Conservation (phyloP, 1,140 invertebrate species). For the Agrypnia vestita region DNA sequence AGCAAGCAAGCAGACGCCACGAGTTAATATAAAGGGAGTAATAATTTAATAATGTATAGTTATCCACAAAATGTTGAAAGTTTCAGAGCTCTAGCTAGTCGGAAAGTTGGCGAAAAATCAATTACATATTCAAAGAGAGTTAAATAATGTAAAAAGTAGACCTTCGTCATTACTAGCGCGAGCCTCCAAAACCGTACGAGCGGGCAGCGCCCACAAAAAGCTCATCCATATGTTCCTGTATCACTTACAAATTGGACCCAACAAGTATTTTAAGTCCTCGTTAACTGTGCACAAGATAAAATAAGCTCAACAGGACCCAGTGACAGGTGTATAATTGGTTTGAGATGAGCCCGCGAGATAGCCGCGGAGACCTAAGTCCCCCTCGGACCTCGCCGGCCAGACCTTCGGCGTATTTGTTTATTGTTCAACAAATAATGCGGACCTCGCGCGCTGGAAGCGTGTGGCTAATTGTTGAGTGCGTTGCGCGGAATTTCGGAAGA, state of each 20-base stretch:
- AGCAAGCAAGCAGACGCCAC: too few relatives aligned
- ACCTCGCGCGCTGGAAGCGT: too few relatives aligned
- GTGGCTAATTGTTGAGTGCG: too few relatives aligned
- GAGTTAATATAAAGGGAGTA: too few relatives aligned
- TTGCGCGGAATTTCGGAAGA: too few relatives aligned
- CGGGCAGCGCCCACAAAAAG: not conserved
- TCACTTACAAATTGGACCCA: conserved; percentile 19
- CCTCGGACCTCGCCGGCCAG: not conserved
- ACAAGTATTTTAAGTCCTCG: conserved; percentile 8
- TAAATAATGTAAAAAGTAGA: too few relatives aligned
- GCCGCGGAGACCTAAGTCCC: not conserved
- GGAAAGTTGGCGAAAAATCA: too few relatives aligned
- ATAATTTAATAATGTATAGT: too few relatives aligned
- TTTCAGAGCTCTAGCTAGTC: too few relatives aligned
- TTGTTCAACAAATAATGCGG: conserved; percentile 2
- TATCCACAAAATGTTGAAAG: too few relatives aligned
- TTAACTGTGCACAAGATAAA: conserved; percentile 1
- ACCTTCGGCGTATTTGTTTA: conserved; percentile 18
- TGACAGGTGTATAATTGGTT: conserved; percentile 35
- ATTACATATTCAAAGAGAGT: too few relatives aligned
- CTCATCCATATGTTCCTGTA: conserved; percentile 7
- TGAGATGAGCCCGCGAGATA: not conserved
- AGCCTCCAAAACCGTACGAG: not conserved
- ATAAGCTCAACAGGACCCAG: conserved; percentile 1
- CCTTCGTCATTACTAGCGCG: too few relatives aligned